Evolutionary conservation across 2,113 vertebrate species (phyloP), one percentile per base, ranked within the genome.

Genomic region (Noturus placidus): DNA sequence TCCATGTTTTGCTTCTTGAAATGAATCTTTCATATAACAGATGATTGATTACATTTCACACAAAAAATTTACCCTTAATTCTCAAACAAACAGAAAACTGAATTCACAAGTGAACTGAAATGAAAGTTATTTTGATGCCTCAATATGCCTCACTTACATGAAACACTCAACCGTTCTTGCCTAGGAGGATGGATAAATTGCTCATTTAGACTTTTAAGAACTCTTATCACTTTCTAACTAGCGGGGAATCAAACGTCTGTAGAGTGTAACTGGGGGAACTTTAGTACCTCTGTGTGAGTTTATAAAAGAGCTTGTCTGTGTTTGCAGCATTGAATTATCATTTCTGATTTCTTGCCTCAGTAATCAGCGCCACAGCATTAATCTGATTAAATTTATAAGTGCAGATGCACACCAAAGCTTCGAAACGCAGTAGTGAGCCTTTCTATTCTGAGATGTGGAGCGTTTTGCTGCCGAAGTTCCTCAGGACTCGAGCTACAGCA

Each of bases 281-380:
- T 80, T 33, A 42, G 79, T 52, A n/a, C 33, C 20, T 63, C 56
- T 30, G 54, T 17, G n/a, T 11, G 9, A 35, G 76, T 61, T 59
- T 33, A 50, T 33, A 20, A 85, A 74, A 69, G 77, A 61, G 54
- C 76, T 56, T n/a, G 27, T 85, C 65, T 57, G 7, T n/a, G 42
- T 67, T 85, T 84, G 35, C 52, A 61, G 70, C 4, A 42, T 65
- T 76, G 72, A 88, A 79, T 85, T 85, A 70, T 85, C 69, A 86
- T 88, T 86, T 82, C 83, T 63, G 87, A 85, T 88, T 85, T 85
- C 52, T n/a, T 88, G 77, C 87, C 38, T 81, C 76, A 85, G 56
- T 85, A 81, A 85, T 80, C 83, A 88, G 35, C 30, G 33, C 52
- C 56, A 50, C 46, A 30, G 56, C 25, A 17, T n/a, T 59, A 59